Conservation (phyloP, 2,113 vertebrate genomes). For the Formicarius rufipectus region DNA sequence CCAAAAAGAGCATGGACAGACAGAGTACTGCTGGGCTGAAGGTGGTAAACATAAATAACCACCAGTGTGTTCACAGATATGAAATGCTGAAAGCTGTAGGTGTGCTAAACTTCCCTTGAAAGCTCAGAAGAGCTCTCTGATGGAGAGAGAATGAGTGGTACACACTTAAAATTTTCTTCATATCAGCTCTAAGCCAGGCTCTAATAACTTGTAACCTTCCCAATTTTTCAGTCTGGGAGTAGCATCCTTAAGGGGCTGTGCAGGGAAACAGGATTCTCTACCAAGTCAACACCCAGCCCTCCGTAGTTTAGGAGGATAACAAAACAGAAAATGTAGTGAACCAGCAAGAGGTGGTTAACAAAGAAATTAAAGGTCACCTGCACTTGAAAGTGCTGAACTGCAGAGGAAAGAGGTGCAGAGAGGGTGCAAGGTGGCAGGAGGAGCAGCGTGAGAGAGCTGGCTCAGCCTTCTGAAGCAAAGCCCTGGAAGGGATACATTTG, state of each 20-base stretch:
- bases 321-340: neutral
- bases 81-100: neutral
- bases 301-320: neutral
- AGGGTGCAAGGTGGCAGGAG: neutral
- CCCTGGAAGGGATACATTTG: accelerated
- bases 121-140: neutral
- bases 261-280: neutral
- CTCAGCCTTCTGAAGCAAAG: neutral
- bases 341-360: neutral
- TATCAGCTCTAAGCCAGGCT: neutral
- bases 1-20: neutral
- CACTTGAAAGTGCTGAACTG: neutral
- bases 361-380: neutral
- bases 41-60: neutral
- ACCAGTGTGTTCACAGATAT: accelerated
- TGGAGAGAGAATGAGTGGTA: neutral
- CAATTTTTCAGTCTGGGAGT: neutral
- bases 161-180: neutral
- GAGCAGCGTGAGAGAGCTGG: neutral
- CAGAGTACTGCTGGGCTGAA: neutral
- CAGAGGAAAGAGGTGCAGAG: neutral
- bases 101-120: neutral
- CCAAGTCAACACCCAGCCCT: neutral
- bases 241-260: accelerated
- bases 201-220: neutral